phyloP scores from a whole-genome alignment of 2,888 invertebrate genomes.

The Tridacna crocea region DNA sequence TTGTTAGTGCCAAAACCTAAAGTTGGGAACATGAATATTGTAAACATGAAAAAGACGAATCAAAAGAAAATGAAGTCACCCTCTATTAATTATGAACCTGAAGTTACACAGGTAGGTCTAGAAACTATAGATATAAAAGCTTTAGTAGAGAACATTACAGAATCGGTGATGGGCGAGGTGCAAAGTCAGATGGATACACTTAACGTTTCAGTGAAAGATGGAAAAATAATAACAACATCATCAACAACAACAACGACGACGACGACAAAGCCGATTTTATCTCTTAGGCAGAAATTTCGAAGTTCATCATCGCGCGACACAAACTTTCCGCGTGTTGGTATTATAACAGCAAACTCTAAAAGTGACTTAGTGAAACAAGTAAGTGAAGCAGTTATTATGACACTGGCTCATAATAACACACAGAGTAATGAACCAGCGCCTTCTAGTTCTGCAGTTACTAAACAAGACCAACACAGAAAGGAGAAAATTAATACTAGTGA shows the following conservation, averaged over 20 bases:
- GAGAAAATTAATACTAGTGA: not conserved
- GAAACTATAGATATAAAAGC: no score
- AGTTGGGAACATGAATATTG: no score
- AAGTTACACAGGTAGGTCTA: no score
- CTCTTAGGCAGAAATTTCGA: slow-evolving; percentile 1
- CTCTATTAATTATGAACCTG: no score
- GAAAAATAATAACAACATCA: not conserved
- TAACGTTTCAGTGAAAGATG: not conserved
- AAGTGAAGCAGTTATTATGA: slow-evolving; percentile 17
- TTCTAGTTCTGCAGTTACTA: not conserved
- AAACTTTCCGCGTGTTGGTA: not conserved
- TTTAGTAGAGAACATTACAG: not conserved
- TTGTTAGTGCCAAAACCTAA: no score
- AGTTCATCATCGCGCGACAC: no score
- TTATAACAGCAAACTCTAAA: not conserved
- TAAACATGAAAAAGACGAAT: no score
- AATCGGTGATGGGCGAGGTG: slow-evolving; percentile 1
- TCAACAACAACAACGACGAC: not conserved
- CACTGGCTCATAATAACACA: not conserved
- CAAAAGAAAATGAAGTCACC: no score
- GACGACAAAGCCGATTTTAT: not conserved
- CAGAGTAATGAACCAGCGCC: not conserved
- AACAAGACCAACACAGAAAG: not conserved
- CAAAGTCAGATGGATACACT: slow-evolving; percentile 11
- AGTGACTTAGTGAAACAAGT: not conserved